Base-by-base conservation (phyloP, 2,113 vertebrate genomes). In the Cheilinus undulatus region DNA sequence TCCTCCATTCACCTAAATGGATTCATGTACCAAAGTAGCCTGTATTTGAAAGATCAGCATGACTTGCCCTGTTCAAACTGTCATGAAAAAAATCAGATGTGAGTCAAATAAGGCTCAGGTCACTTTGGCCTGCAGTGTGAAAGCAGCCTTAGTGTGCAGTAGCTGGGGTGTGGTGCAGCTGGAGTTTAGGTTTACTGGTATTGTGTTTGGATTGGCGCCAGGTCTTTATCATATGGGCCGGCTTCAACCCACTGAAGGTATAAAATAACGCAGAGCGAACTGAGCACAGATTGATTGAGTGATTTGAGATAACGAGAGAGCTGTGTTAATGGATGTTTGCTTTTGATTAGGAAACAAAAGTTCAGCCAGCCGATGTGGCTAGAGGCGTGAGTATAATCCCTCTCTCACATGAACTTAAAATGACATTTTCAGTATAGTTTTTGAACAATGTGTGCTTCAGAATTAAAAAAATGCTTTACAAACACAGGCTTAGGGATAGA, bases 321-420 rank as follows among this genome's bases (percentile, higher is more conserved):
- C 72, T 75, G 58, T 67, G 74, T 73, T 86, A 87, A 91, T 76
- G 52, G 79, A 51, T 88, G 82, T 92, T 92, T 91, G 85, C 81
- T 78, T 88, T 92, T 90, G 85, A 88, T 91, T 88, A 90, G 80
- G 62, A 57, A 73, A 83, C 69, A 71, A 86, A 59, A 82, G 53
- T 69, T 65, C 32, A 34, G 32, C 10, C 11, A n/a, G n/a, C n/a
- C n/a, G 2, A 51, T 51, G 24, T 14, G 17, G 65, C 52, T 28
- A 53, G 75, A 85, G 74, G 58, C 62, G 69, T 4, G 65, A 77
- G 73, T 66, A 11, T 34, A 11, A 34, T 10, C 8, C 32, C 3
- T 11, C 32, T 34, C 11, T 34, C 32, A 34, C 8, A 34, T n/a
- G n/a, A n/a, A n/a, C n/a, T n/a, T n/a, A n/a, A n/a, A 7, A 34